Conservation (phyloP, 2,888 invertebrate genomes). For the Laspeyria flexula region DNA sequence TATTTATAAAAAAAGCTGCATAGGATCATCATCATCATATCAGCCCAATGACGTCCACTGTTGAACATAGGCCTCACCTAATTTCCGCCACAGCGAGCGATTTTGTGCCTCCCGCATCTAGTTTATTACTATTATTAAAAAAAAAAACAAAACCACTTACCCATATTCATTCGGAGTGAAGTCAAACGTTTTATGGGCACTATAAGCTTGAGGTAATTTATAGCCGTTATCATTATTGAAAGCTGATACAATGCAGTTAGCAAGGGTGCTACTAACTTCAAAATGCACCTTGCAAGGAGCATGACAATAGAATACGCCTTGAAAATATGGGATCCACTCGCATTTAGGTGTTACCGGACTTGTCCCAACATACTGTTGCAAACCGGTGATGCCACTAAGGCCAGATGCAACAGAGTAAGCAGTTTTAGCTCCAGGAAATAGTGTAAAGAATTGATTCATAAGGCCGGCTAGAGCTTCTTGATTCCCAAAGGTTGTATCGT, state of each 20-base stretch:
- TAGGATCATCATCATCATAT: too few species aligned
- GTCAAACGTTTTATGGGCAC: conserved; percentile 67
- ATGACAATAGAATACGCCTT: conserved; percentile 73
- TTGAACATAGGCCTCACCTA: too few species aligned
- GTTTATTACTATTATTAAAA: too few species aligned
- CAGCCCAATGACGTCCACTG: too few species aligned
- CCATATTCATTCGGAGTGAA: conserved; percentile 65
- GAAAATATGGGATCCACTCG: conserved; percentile 77
- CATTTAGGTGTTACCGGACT: conserved; percentile 55
- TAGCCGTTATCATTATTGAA: conserved; percentile 70
- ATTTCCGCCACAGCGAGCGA: too few species aligned
- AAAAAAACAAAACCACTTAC: conserved; percentile 46
- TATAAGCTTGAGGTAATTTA: conserved; percentile 64
- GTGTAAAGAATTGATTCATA: conserved; percentile 75
- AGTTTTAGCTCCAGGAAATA: conserved; percentile 66
- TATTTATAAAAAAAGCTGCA: too few species aligned
- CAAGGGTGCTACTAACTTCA: conserved; percentile 61
- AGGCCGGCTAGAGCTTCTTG: conserved; percentile 64
- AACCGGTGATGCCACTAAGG: conserved; percentile 60
- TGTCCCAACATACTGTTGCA: conserved; percentile 61
- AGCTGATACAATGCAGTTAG: conserved; percentile 58
- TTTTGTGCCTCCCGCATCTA: too few species aligned
- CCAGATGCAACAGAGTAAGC: conserved; percentile 75
- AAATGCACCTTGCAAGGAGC: conserved; percentile 70
- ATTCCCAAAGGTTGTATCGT: conserved; percentile 71